Evolutionary conservation across 2,113 vertebrate genomes (phyloP), one percentile per base, ranked within the genome.

Genomic region (Plotosus lineatus): DNA sequence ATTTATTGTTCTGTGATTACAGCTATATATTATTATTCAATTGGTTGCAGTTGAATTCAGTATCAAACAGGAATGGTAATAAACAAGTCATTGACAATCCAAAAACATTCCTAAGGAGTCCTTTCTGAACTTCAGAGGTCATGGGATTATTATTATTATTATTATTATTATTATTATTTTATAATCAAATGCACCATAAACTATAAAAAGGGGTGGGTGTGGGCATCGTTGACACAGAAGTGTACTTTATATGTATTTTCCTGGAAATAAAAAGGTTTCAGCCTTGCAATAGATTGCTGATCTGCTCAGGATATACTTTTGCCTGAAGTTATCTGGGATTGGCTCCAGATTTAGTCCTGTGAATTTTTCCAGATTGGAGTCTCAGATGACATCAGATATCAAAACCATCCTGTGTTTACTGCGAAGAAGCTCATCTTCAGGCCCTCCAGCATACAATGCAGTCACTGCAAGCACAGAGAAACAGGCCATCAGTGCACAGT

Each of bases 321-420:
- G n/a, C n/a, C 19, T 50, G 10, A 5, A 50, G 48, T 14, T 73
- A 23, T 72, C 21, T 50, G 21, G n/a, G 11, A 42, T 36, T 46
- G 66, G 28, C 9, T 44, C 44, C 23, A 48, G 17, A 72, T n/a
- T n/a, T 0, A 68, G 5, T 26, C 44, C 7, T 38, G 6, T 83
- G 26, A 55, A 72, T 17, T 77, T 78, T 77, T 85, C 78, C 81
- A 99, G 98, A 90, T 91, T 99, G 83, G 98, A 99, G 93, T 95
- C 96, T 82, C 98, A 99, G 89, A 95, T 99, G 95, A 95, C 96
- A 48, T 91, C 96, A 74, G 98, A 99, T 48, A 97, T 99, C 85
- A 97, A 99, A 89, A 93, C 93, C 78, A 97, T 99, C 86, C 92
- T 99, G 83, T 96, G 97, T 88, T 92, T 99, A 78, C 91, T 99